These are phyloP conservation scores for Leptinotarsa undecemlineata DNA, from an alignment of 1,140 invertebrate genomes.

Conservation along the genomic window DNA sequence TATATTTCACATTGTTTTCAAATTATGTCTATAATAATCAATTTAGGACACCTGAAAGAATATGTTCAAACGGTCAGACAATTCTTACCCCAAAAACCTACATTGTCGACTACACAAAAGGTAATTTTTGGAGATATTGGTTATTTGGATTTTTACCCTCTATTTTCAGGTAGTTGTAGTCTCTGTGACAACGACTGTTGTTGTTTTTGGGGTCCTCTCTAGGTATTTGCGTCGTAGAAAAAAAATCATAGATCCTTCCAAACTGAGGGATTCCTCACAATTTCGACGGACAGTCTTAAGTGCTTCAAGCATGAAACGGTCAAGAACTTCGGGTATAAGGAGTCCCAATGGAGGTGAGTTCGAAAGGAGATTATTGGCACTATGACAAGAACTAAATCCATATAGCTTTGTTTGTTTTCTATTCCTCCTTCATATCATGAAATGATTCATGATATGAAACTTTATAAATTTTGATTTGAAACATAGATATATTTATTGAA, in stretches of 20 bases:
- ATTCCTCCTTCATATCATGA: too few species aligned
- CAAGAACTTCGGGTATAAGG: conserved; percentile 63
- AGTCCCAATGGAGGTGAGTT: conserved; percentile 65
- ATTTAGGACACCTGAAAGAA: conserved; percentile 46
- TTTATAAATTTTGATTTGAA: too few species aligned
- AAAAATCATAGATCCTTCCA: conserved; percentile 58
- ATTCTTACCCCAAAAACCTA: conserved; percentile 42
- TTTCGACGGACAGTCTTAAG: conserved; percentile 17
- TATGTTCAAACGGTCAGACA: conserved; percentile 45
- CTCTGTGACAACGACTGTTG: conserved; percentile 60
- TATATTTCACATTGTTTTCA: not conserved
- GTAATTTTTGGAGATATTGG: conserved; percentile 34
- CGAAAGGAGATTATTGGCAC: not conserved
- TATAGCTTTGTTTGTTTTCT: not conserved
- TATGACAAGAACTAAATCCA: not conserved
- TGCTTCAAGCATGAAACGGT: conserved; percentile 55
- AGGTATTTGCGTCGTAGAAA: conserved; percentile 63
- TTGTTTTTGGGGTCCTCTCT: conserved; percentile 65
- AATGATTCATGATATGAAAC: too few species aligned
- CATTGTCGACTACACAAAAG: conserved; percentile 52
- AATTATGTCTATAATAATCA: conserved; percentile 50
- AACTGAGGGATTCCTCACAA: conserved; percentile 56
- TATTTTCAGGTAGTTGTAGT: conserved; percentile 56
- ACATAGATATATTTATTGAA: too few species aligned
- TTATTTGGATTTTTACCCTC: not conserved